These are phyloP conservation scores for Dromius quadrimaculatus DNA, from an alignment of 2,888 invertebrate species.

Conservation along the genomic window DNA sequence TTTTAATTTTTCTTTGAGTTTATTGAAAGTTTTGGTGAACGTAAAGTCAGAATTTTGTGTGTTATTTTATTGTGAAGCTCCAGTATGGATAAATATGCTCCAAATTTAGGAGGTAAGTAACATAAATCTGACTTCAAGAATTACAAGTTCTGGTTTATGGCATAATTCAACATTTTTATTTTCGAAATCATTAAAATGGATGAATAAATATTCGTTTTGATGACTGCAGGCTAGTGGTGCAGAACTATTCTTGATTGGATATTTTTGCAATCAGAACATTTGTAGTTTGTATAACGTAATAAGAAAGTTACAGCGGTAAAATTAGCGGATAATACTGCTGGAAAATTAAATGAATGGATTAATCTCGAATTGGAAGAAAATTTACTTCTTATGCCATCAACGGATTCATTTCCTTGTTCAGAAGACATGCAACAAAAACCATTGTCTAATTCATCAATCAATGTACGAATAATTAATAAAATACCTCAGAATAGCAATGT, in stretches of 20 bases:
- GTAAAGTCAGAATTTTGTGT: neutral
- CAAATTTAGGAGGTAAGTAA: no score
- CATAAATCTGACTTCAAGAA: no score
- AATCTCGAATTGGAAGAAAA: no score
- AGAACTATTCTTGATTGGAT: conserved; percentile 2
- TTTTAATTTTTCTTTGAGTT: neutral
- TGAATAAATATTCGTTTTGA: conserved; percentile 16
- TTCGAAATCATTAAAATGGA: conserved; percentile 26
- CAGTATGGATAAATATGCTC: no score
- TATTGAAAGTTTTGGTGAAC: neutral
- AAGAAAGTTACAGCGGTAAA: neutral
- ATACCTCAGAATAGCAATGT: no score
- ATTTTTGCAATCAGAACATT: conserved; percentile 25
- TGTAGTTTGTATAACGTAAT: conserved; percentile 9
- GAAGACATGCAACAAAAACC: no score
- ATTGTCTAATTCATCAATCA: neutral
- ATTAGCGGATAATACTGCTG: conserved; percentile 25
- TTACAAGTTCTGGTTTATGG: no score
- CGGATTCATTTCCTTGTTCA: no score
- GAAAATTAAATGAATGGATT: conserved; percentile 10
- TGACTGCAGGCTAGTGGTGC: conserved; percentile 4
- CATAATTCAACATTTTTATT: no score
- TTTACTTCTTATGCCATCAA: no score
- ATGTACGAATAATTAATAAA: neutral
- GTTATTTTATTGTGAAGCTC: neutral